Base-by-base conservation (phyloP, 2,113 vertebrate genomes). In the Tachysurus fulvidraco region DNA sequence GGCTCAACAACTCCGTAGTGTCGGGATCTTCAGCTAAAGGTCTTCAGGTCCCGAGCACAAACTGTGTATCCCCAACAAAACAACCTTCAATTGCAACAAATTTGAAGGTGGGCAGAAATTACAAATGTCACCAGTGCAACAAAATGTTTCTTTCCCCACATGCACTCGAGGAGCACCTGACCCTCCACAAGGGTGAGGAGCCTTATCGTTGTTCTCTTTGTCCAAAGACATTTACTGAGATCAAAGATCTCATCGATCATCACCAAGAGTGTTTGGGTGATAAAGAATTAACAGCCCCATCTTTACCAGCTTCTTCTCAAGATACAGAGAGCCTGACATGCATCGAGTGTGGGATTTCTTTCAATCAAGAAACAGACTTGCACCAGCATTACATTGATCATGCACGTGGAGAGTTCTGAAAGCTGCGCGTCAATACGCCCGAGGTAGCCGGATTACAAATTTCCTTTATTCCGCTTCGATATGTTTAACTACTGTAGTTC, bases 301-400 rank as follows among this genome's bases (percentile, higher is more conserved):
- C 82, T 4, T 87, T 88, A 84, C 83, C 88, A 17, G 78, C 86
- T 28, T 81, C 85, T 21, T 81, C 82, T 57, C 91, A 62, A 90
- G 89, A 90, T 44, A 6, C 86, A 17, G 52, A 83, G 83, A 84
- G 88, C 87, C 90, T 93, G 87, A 92, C 89, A 23, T 94, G 94
- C 86, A 90, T 91, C 81, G 93, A 95, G 92, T 94, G 93, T 92
- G 93, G 94, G 88, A 89, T 91, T 89, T 90, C 90, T 86, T 94
- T 94, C 90, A 81, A 76, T 81, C 86, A 91, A 69, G 92, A 94
- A 88, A 87, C 77, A 2, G 92, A 93, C 84, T 90, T 95, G 86
- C 94, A 95, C 91, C 92, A 94, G 92, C 93, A 94, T 90, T 93
- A 92, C 62, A 91, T 89, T 50, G 91, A 92, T 85, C 93, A 95